A percentile compares a stretch with the other conserved stretches of the same genome.
These are phyloP conservation scores for Philhelius pedissequus DNA, from an alignment of 2,888 invertebrate genomes.

Conservation along the genomic window DNA sequence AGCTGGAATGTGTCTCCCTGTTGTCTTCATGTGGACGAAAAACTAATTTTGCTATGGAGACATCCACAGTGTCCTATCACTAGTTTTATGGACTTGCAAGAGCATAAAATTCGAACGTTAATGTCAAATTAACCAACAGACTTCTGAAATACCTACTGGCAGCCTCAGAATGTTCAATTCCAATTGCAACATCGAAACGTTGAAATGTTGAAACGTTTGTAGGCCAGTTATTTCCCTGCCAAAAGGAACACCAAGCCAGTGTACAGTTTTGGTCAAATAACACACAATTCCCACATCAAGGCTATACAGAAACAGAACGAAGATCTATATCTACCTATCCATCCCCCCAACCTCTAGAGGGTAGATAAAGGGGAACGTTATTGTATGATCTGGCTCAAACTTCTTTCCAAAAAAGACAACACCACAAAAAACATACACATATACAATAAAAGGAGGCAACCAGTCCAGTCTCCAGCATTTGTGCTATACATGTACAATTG, in stretches of 20 bases:
- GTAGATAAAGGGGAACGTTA: not conserved
- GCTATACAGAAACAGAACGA: not conserved
- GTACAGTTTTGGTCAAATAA: not conserved
- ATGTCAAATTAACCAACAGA: slow-evolving; percentile 61
- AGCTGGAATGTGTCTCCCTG: not conserved
- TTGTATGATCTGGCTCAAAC: slow-evolving; percentile 9
- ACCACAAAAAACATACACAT: not conserved
- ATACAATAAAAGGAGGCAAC: not conserved
- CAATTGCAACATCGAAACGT: slow-evolving; percentile 20
- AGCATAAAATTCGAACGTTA: slow-evolving; percentile 49
- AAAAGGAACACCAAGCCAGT: not conserved
- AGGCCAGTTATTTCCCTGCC: not conserved
- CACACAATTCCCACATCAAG: not conserved
- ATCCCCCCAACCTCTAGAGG: not conserved
- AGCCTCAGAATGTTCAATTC: slow-evolving; percentile 4
- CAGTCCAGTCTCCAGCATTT: not conserved
- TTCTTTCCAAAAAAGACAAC: not conserved
- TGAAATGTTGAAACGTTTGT: slow-evolving; percentile 1
- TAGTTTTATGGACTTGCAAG: not conserved
- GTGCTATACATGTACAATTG: not conserved
- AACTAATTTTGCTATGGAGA: slow-evolving; percentile 32
- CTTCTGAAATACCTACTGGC: slow-evolving; percentile 10
- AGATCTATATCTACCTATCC: not conserved
- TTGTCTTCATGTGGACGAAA: not conserved
- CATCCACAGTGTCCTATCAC: not conserved